These are phyloP conservation scores for Ceratitis capitata DNA, from an alignment of 1,140 invertebrate genomes.

Conservation along the genomic window DNA sequence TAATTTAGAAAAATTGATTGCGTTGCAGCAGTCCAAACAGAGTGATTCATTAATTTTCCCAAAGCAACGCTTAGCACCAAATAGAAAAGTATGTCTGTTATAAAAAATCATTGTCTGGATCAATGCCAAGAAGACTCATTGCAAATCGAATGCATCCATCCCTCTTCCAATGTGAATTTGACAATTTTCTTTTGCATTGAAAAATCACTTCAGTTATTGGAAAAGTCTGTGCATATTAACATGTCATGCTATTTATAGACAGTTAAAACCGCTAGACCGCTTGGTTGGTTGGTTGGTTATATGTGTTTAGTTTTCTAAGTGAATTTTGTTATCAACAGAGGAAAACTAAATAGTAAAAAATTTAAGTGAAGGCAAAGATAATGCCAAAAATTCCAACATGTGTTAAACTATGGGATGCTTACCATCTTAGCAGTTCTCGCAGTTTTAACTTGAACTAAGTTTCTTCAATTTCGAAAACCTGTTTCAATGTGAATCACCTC, in stretches of 20 bases:
- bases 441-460: no score
- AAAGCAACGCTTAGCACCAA: neutral
- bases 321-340: no score
- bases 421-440: no score
- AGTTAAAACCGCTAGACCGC: neutral
- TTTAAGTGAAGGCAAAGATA: no score
- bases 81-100: neutral
- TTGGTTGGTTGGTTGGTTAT: no score
- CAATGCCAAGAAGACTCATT: neutral
- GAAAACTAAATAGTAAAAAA: no score
- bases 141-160: neutral
- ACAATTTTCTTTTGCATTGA: neutral
- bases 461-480: neutral
- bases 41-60: neutral
- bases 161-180: neutral
- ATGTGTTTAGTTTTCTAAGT: neutral
- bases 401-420: no score
- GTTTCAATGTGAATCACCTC: neutral
- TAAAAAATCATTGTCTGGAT: constrained; percentile 4
- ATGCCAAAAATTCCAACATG: no score
- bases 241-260: neutral
- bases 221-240: neutral
- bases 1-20: no score
- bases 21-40: neutral
- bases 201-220: neutral